Percentiles rank a stretch among this genome's conserved stretches.
phyloP scores from a whole-genome alignment of 2,888 invertebrate genomes.

The Pachydiplax longipennis region DNA sequence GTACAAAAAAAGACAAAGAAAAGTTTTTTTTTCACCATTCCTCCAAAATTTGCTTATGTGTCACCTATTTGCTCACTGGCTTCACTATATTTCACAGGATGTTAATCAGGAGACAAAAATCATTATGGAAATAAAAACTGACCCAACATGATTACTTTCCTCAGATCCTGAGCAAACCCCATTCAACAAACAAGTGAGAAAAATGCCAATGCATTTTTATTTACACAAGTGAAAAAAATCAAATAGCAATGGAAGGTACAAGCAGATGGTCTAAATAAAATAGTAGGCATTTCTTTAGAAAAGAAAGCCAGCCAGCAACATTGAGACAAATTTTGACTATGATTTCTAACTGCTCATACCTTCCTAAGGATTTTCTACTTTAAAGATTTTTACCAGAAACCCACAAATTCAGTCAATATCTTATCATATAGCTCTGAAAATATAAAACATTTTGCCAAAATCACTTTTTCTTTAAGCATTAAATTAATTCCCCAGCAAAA shows the following conservation, averaged over 20 bases:
- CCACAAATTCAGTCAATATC: neutral
- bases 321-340: neutral
- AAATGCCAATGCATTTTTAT: neutral
- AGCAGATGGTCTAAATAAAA: slow-evolving; percentile 3
- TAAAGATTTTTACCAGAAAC: neutral
- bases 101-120: slow-evolving; percentile 27
- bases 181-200: neutral
- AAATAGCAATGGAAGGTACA: neutral
- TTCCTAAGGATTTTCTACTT: neutral
- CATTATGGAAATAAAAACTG: slow-evolving; percentile 32
- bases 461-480: neutral
- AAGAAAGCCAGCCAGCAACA: neutral
- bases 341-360: slow-evolving; percentile 18
- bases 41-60: slow-evolving; percentile 26
- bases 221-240: slow-evolving; percentile 15
- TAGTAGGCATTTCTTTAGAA: neutral
- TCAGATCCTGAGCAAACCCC: neutral
- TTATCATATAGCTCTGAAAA: neutral
- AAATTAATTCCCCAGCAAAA: neutral
- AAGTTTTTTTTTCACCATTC: slow-evolving; percentile 24
- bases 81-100: neutral
- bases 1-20: slow-evolving; percentile 41
- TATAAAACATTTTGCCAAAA: neutral
- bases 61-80: slow-evolving; percentile 33
- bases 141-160: neutral